These are phyloP conservation scores for Gryllus bimaculatus DNA, from an alignment of 1,140 invertebrate genomes.

Conservation along the genomic window DNA sequence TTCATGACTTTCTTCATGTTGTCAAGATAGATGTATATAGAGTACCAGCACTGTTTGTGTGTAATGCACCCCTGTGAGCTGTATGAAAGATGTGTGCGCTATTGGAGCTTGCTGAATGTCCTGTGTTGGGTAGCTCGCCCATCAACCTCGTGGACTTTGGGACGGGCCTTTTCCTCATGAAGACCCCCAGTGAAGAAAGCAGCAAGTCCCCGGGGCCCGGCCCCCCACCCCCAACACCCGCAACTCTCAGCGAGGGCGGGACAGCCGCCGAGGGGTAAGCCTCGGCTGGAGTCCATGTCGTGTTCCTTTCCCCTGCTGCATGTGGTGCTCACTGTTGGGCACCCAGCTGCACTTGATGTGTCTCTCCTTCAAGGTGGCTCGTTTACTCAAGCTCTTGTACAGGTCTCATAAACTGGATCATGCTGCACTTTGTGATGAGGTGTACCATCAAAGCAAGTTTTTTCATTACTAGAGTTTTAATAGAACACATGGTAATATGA, in stretches of 20 bases:
- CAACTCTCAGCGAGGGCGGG: conserved; percentile 24
- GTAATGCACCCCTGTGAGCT: neutral
- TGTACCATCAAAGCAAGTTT: too few species aligned
- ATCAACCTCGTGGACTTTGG: conserved; percentile 84
- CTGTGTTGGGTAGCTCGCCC: conserved; percentile 53
- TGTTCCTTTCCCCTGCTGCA: neutral
- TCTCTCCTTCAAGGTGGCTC: neutral
- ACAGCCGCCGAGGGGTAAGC: neutral
- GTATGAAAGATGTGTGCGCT: neutral
- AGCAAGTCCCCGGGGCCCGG: conserved; percentile 43
- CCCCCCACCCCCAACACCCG: conserved; percentile 35
- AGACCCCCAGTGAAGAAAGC: conserved; percentile 76
- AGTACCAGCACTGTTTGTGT: neutral
- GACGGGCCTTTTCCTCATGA: conserved; percentile 71
- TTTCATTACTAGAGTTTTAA: too few species aligned
- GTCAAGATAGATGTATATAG: too few species aligned
- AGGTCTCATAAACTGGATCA: too few species aligned
- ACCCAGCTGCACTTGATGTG: neutral
- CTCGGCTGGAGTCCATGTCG: neutral
- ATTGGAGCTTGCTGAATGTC: neutral
- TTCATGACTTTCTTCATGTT: too few species aligned
- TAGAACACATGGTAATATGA: too few species aligned
- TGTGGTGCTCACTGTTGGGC: neutral
- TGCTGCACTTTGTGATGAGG: too few species aligned
- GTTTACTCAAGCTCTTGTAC: neutral